phyloP scores from a whole-genome alignment of 2,113 vertebrate species.

The Stomatorhinus ivindoensis region DNA sequence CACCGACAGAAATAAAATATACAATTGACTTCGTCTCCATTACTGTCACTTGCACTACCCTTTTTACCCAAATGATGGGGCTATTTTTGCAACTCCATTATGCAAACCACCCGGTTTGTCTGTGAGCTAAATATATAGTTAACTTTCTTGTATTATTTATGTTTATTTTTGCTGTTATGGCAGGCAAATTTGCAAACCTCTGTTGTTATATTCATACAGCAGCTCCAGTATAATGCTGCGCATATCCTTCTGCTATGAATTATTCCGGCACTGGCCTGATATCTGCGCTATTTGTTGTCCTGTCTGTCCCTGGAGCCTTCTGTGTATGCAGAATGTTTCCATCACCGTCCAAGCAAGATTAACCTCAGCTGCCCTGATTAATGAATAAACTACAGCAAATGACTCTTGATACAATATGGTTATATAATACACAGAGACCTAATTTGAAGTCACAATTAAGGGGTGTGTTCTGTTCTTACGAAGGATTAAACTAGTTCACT shows the following conservation, averaged over 20 bases:
- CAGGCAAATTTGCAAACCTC: neutral
- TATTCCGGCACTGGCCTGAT: neutral
- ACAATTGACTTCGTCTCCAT: neutral
- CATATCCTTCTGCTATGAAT: neutral
- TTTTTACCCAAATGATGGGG: neutral
- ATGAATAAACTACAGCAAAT: neutral
- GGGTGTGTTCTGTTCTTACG: neutral
- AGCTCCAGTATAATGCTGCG: neutral
- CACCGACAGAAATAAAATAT: neutral
- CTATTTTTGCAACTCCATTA: neutral
- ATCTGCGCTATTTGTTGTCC: neutral
- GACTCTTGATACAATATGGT: neutral
- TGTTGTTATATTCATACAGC: neutral
- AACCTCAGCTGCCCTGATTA: neutral
- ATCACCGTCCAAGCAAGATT: neutral
- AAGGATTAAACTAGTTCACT: neutral
- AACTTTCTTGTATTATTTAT: neutral
- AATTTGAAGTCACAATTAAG: neutral
- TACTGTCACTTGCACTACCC: neutral
- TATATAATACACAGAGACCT: neutral
- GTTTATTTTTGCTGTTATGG: neutral
- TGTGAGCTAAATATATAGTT: neutral
- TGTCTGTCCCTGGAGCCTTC: neutral
- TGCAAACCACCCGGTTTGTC: neutral
- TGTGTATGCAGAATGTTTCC: neutral